phyloP scores from a whole-genome alignment of 2,113 vertebrate species.

The Hiodon alosoides region DNA sequence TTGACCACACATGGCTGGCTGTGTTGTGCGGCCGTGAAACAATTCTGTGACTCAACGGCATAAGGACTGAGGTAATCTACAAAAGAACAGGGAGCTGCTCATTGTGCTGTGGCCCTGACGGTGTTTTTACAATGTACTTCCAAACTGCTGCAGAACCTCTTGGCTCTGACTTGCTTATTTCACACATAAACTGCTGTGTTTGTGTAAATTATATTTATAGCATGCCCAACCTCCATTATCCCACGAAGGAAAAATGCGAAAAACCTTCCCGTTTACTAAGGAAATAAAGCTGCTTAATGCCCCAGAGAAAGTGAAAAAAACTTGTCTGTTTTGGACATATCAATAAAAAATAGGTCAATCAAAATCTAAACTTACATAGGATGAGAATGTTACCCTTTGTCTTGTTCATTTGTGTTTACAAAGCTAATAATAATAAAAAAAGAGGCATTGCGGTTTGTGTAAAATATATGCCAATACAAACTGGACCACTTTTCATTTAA shows the following conservation, averaged over 20 bases:
- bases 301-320: constrained; percentile 20
- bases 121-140: constrained; percentile 34
- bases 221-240: constrained; percentile 54
- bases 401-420: constrained; percentile 36
- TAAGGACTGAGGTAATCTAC: constrained; percentile 32
- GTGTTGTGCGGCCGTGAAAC: constrained; percentile 14
- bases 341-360: not conserved
- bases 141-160: constrained; percentile 32
- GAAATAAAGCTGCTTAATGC: constrained; percentile 37
- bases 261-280: constrained; percentile 46
- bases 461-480: constrained; percentile 49
- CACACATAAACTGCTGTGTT: constrained; percentile 50
- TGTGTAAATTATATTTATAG: constrained; percentile 45
- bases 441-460: constrained; percentile 40
- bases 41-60: constrained; percentile 34
- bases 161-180: constrained; percentile 45
- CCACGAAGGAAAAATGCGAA: constrained; percentile 62
- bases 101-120: constrained; percentile 25
- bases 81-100: constrained; percentile 19
- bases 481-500: constrained; percentile 35
- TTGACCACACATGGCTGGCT: constrained; percentile 54
- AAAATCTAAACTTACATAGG: constrained; percentile 9
- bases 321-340: no score
- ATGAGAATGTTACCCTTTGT: constrained; percentile 27
- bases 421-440: constrained; percentile 42